Conservation (phyloP, 2,888 invertebrate species). For the Cephus pulcher region DNA sequence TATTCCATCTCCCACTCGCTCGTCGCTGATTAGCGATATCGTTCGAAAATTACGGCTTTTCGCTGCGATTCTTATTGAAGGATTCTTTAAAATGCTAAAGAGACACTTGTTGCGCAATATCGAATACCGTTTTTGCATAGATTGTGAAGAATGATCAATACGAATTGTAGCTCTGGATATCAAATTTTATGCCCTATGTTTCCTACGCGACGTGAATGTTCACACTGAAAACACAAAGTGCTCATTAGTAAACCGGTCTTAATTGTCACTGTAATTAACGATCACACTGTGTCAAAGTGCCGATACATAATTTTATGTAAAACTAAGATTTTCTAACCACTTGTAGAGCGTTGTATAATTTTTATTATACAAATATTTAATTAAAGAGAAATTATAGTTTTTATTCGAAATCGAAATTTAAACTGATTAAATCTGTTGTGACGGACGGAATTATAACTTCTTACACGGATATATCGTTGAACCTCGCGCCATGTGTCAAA, state of each 20-base stretch:
- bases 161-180: background rate
- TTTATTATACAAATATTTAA: background rate
- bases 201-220: background rate
- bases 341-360: background rate
- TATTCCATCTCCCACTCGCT: background rate
- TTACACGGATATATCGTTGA: no score
- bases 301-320: background rate
- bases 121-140: background rate
- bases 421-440: background rate
- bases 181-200: background rate
- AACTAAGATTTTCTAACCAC: background rate
- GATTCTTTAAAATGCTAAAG: background rate
- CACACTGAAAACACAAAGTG: background rate
- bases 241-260: background rate
- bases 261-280: background rate
- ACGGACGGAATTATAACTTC: background rate
- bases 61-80: background rate
- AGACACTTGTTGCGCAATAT: background rate
- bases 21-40: constrained; percentile 4
- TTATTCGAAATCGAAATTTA: background rate
- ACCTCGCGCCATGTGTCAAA: background rate
- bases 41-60: background rate
- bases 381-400: background rate
- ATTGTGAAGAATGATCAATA: background rate
- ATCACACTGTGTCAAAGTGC: background rate